A percentile compares a stretch with the other conserved stretches of the same genome.
phyloP scores from a whole-genome alignment of 2,113 vertebrate genomes.

The Petroica traversi region DNA sequence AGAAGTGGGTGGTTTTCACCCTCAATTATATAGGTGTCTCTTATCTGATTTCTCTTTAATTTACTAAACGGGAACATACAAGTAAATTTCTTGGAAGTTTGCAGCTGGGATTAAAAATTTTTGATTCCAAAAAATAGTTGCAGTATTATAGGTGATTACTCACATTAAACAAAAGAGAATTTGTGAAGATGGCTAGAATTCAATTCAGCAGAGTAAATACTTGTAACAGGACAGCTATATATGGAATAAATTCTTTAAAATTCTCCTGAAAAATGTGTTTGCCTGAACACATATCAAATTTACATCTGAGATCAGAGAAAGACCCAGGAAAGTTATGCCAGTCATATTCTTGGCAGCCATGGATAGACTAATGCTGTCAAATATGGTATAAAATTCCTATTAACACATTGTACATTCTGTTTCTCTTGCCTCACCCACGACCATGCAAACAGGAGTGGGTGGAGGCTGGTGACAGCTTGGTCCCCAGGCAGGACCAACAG shows the following conservation, averaged over 20 bases:
- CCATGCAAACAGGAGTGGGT: background rate
- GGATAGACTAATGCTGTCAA: conserved; percentile 19
- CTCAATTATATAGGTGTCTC: background rate
- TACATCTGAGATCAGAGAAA: conserved; percentile 25
- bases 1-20: background rate
- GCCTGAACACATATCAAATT: conserved; percentile 31
- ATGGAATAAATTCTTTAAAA: background rate
- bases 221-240: background rate
- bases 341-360: conserved; percentile 56
- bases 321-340: conserved; percentile 18
- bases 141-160: background rate
- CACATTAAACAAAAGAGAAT: background rate
- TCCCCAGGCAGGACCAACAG: background rate
- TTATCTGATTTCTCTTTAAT: background rate
- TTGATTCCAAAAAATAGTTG: background rate
- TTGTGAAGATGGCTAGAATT: background rate
- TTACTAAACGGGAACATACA: background rate
- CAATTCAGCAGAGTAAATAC: background rate
- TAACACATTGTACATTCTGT: background rate
- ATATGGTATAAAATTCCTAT: conserved; percentile 10
- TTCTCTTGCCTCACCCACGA: background rate
- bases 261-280: conserved; percentile 15
- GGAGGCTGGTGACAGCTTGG: background rate
- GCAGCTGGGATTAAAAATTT: background rate
- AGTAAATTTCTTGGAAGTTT: background rate